Evolutionary conservation across 1,140 invertebrate genomes (phyloP).

Genomic region (Danaus melanippus): DNA sequence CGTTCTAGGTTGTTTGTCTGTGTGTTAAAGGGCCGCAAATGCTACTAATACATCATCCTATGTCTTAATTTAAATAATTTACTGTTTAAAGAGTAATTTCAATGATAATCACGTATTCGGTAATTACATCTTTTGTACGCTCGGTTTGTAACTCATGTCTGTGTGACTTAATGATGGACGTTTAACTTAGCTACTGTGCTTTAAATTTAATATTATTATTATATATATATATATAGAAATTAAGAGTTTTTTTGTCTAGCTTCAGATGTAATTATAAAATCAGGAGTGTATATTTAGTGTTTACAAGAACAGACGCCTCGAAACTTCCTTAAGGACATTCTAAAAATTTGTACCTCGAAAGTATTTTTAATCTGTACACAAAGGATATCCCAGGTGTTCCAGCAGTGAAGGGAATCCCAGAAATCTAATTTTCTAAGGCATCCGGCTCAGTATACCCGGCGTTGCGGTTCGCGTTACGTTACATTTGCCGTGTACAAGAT

Average conservation of each 20-base stretch:
- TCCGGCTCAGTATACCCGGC: background rate
- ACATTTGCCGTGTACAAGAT: no score
- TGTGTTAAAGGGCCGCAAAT: slow-evolving; percentile 43
- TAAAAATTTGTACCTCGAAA: slow-evolving; percentile 1
- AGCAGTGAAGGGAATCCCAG: slow-evolving; percentile 10
- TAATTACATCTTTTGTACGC: no score
- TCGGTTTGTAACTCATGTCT: no score
- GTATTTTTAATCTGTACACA: slow-evolving; percentile 17
- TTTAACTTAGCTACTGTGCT: no score
- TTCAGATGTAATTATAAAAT: no score
- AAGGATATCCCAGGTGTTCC: slow-evolving; percentile 12
- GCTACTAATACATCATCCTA: slow-evolving; percentile 35
- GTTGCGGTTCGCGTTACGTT: background rate
- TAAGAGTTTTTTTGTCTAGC: no score
- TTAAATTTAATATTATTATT: no score
- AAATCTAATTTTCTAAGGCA: slow-evolving; percentile 21
- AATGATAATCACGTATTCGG: background rate
- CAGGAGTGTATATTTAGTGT: no score
- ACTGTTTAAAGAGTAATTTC: slow-evolving; percentile 4
- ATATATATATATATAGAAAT: no score
- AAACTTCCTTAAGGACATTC: background rate
- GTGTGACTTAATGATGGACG: no score
- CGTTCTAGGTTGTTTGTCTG: slow-evolving; percentile 52
- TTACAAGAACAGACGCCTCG: no score
- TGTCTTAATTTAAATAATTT: slow-evolving; percentile 15